These are phyloP conservation scores for Chaenodraco wilsoni DNA, from an alignment of 2,797 vertebrate species.

Conservation along the genomic window DNA sequence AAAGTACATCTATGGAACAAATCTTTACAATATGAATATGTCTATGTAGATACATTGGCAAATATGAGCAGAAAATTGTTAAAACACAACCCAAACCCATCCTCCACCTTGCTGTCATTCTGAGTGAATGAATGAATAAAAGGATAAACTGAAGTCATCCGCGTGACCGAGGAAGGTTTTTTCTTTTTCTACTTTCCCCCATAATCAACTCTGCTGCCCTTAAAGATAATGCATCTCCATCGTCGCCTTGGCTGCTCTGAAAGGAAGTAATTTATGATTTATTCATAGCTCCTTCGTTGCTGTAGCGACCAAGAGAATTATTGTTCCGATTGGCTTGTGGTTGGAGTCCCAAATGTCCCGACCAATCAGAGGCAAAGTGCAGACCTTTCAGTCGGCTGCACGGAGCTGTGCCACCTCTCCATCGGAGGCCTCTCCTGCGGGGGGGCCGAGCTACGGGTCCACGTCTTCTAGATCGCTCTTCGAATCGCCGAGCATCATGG, in stretches of 20 bases:
- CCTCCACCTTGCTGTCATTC: conserved; percentile 69
- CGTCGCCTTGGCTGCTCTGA: conserved; percentile 63
- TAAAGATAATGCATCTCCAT: conserved; percentile 69
- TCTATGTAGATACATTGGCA: conserved; percentile 89
- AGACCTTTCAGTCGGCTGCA: conserved; percentile 73
- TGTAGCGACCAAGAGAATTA: conserved; percentile 61
- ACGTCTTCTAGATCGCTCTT: conserved; percentile 98
- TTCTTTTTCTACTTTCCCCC: conserved; percentile 43
- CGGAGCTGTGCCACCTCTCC: conserved; percentile 71
- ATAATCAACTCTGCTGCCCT: conserved; percentile 66
- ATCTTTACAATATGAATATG: conserved; percentile 93
- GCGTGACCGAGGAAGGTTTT: conserved; percentile 64
- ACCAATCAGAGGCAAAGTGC: conserved; percentile 78
- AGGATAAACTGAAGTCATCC: conserved; percentile 76
- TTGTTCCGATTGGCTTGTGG: conserved; percentile 72
- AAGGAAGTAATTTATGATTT: conserved; percentile 73
- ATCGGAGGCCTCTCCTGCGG: conserved; percentile 62
- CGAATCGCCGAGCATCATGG: conserved; percentile 97
- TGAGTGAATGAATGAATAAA: conserved; percentile 77
- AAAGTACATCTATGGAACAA: conserved; percentile 90
- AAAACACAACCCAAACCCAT: conserved; percentile 78
- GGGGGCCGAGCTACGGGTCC: conserved; percentile 86
- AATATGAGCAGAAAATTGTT: conserved; percentile 89
- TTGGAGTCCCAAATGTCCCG: conserved; percentile 67
- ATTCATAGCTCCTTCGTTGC: conserved; percentile 74